Evolutionary conservation across 2,113 vertebrate genomes (phyloP).

Genomic region (Macheiramphus alcinus): DNA sequence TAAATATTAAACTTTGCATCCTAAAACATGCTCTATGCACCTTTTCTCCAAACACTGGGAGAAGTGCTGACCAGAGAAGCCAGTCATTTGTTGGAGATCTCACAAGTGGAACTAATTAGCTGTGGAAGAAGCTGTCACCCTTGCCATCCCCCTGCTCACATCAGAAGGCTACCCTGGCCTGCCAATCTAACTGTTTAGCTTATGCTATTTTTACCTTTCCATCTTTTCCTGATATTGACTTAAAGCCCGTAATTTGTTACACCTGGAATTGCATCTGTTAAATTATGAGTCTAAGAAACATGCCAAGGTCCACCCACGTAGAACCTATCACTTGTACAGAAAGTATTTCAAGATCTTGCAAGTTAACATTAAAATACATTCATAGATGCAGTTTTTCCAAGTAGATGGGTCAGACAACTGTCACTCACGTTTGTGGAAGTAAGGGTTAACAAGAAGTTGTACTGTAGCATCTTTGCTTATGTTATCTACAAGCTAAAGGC

Average conservation of each 20-base stretch:
- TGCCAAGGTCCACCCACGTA: neutral
- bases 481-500: neutral
- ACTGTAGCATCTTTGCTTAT: neutral
- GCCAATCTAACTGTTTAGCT: neutral
- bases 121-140: neutral
- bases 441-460: neutral
- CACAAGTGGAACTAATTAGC: neutral
- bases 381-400: neutral
- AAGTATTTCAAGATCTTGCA: neutral
- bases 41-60: neutral
- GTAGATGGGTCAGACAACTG: neutral
- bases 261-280: neutral
- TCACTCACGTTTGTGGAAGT: neutral
- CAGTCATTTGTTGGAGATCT: neutral
- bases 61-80: neutral
- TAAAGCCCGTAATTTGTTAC: conserved; percentile 9
- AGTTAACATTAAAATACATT: neutral
- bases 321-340: neutral
- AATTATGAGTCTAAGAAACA: neutral
- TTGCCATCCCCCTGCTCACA: neutral
- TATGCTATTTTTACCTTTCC: neutral
- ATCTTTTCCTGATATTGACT: neutral
- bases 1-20: neutral
- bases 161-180: neutral
- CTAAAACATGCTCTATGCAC: rapidly evolving